phyloP scores from a whole-genome alignment of 2,113 vertebrate species.

The Passerina amoena region DNA sequence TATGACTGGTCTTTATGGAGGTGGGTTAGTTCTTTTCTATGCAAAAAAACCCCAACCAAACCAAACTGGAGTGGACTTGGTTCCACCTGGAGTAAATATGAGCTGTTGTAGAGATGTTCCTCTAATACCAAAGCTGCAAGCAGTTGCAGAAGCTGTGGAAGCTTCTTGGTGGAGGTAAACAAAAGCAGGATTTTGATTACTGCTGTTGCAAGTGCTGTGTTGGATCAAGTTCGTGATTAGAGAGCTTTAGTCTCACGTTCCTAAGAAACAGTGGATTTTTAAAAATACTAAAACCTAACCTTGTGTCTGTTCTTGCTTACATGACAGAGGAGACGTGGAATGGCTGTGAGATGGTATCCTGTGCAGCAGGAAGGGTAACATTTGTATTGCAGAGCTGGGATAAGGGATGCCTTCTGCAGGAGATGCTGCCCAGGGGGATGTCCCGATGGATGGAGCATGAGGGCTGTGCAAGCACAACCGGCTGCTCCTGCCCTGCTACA shows the following conservation, averaged over 20 bases:
- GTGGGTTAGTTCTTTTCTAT: not conserved
- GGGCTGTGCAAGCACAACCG: accelerated
- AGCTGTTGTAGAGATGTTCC: not conserved
- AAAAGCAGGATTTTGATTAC: not conserved
- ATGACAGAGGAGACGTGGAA: not conserved
- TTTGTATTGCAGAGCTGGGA: accelerated
- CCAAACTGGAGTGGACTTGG: not conserved
- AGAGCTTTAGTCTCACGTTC: accelerated
- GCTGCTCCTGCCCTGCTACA: accelerated
- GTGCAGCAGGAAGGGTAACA: accelerated
- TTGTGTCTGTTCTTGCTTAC: not conserved
- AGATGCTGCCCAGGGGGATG: not conserved
- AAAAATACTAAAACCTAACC: not conserved
- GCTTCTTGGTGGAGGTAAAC: not conserved
- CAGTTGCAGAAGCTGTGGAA: not conserved
- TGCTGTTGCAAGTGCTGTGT: not conserved
- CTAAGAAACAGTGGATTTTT: not conserved
- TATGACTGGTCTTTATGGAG: too few species aligned
- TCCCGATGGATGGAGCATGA: accelerated
- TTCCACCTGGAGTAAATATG: not conserved
- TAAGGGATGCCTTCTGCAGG: not conserved
- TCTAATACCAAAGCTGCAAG: not conserved
- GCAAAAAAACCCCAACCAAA: accelerated
- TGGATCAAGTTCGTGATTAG: not conserved
- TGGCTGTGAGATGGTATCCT: accelerated